Evolutionary conservation across 2,113 vertebrate species (phyloP).

Genomic region (Neodontobutis hainanensis): DNA sequence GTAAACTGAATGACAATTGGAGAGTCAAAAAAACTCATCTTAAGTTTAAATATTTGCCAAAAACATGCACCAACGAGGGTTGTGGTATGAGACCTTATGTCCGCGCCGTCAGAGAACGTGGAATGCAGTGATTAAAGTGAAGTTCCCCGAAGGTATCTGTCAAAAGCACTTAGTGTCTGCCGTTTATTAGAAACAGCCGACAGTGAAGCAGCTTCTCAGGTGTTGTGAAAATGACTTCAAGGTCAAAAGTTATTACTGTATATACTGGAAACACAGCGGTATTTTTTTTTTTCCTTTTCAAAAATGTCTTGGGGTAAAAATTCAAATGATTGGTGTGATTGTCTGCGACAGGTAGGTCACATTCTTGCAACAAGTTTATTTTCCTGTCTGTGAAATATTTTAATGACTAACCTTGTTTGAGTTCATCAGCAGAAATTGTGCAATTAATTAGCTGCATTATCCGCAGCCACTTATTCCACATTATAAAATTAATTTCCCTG

Average conservation of each 20-base stretch:
- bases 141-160: constrained; percentile 8
- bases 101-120: background rate
- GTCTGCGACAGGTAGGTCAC: too few relatives aligned
- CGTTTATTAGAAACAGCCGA: constrained; percentile 6
- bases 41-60: constrained; percentile 1
- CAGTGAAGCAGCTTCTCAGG: constrained; percentile 3
- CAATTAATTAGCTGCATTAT: too few relatives aligned
- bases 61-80: background rate
- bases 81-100: background rate
- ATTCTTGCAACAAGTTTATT: too few relatives aligned
- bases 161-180: background rate
- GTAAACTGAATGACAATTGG: too few relatives aligned
- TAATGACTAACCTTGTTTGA: too few relatives aligned
- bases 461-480: too few relatives aligned
- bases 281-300: background rate
- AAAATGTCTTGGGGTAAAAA: background rate
- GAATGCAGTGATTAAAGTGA: background rate
- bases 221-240: background rate
- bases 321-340: background rate
- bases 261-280: background rate
- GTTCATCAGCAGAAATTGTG: too few relatives aligned
- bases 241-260: background rate
- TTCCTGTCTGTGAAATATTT: too few relatives aligned
- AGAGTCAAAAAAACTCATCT: background rate
- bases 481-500: too few relatives aligned